Evolutionary conservation across 2,888 invertebrate species (phyloP), one percentile per base, ranked within the genome.

Genomic region (Drosophila mettleri): DNA sequence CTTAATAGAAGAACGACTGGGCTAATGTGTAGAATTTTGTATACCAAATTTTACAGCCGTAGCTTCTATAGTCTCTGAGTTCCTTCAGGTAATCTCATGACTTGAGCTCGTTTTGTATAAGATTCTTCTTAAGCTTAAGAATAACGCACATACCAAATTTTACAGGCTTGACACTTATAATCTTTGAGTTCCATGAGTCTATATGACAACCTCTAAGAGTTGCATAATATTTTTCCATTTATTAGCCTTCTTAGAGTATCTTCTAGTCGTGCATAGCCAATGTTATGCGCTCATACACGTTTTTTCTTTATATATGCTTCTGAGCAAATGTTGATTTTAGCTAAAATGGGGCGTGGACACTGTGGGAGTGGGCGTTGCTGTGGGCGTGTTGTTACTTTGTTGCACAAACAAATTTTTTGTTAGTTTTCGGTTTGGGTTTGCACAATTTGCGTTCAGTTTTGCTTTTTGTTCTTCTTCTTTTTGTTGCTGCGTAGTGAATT

Each of bases 271-370:
- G 3, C 16, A 45, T 12, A 2, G 12, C 16, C 27, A 12, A 1
- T 3, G 6, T 1, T 1, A 18, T 1, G 45, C 43, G 4, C 6
- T 16, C 16, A 5, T 27, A 9, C 36, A 18, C 20, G 31, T 41
- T 49, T 58, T 61, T 38, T 39, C 24, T 57, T 24, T 49, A 24
- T 43, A 24, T 49, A n/a, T n/a, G n/a, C 57, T 43, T 55, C 58
- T 57, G 38, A 27, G 39, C 45, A 70, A 66, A 69, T 78, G 78
- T 78, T 77, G 70, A 78, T 59, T 78, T 77, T 74, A 70, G 63
- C 48, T 70, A 43, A 74, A 76, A 73, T 77, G 49, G 18, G 43
- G 58, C 58, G 41, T 55, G 29, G 20, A 24, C 33, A 8, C 8
- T 14, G 27, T 55, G 4, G n/a, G 16, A 8, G 24, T 2, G 3